phyloP scores from a whole-genome alignment of 2,888 invertebrate genomes.

The Anodontia alba region DNA sequence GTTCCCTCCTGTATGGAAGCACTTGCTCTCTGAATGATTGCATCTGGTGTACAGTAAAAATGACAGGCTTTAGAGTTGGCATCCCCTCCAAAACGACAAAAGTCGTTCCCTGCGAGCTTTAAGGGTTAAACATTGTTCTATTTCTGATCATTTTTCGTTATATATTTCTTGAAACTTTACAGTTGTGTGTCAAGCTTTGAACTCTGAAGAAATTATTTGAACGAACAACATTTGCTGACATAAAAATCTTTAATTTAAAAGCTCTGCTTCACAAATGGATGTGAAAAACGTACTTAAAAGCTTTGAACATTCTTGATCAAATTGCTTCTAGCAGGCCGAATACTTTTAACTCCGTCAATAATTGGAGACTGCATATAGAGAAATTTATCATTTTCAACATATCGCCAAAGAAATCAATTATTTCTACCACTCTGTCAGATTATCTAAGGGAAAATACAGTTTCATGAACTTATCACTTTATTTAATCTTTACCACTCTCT shows the following conservation, averaged over 20 bases:
- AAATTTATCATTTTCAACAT: conserved; percentile 4
- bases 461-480: background rate
- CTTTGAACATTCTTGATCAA: conserved; percentile 1
- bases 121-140: too few relatives aligned
- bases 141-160: too few relatives aligned
- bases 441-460: background rate
- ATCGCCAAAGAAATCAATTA: background rate
- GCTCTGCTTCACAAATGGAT: conserved; percentile 5
- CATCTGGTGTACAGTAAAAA: too few relatives aligned
- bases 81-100: too few relatives aligned
- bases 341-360: background rate
- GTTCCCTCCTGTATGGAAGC: too few relatives aligned
- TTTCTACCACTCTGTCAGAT: background rate
- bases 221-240: conserved; percentile 5
- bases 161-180: too few relatives aligned
- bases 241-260: conserved; percentile 14
- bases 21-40: too few relatives aligned
- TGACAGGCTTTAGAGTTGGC: too few relatives aligned
- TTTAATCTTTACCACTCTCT: background rate
- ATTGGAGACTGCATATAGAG: background rate
- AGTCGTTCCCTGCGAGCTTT: too few relatives aligned
- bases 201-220: conserved; percentile 10
- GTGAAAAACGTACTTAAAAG: conserved; percentile 8
- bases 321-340: background rate
- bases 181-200: too few relatives aligned